Evolutionary conservation across 2,797 vertebrate species (phyloP), one percentile per base, ranked within the genome.

Genomic region (Chanos chanos): DNA sequence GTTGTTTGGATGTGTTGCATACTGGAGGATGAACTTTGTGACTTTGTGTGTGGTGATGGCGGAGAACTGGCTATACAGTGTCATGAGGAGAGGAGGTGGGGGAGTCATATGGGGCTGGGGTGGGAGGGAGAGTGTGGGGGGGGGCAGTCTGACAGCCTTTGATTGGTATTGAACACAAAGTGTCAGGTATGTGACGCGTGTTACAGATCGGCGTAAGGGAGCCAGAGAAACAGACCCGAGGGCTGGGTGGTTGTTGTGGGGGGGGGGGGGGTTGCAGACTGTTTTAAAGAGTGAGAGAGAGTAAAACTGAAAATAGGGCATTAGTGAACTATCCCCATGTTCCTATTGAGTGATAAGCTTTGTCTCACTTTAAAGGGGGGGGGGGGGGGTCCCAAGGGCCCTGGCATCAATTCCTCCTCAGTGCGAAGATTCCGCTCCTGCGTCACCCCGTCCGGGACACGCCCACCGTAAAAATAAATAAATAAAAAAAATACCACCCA

Each of bases 291-390:
- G n/a, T n/a, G n/a, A n/a, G n/a, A 13, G 74, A 79, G 79, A 76
- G 67, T 54, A 75, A 45, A 47, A 65, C 69, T 77, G 76, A 80
- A 83, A 79, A 78, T 70, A 79, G 74, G 73, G 70, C 82, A 74
- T 55, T 68, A 79, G 66, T 70, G 68, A 81, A 64, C 82, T 76
- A 77, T 85, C 68, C 76, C 65, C 66, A 66, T 54, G 61, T 80
- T 84, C 81, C 84, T 86, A 82, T 86, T 60, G 73, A 86, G 81
- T 40, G 53, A 80, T 86, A 83, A 66, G 83, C 82, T 83, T 78
- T 80, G 78, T 86, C 82, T 85, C 84, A 73, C 81, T 81, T 83
- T 81, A 31, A 76, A 70, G 63, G 83, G 82, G 78, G 79, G 83
- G 82, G 78, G 79, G 74, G 78, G 70, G 75, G 77, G 81, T 82